Percentiles rank a stretch among this genome's conserved stretches.
Conservation (phyloP, 2,113 vertebrate genomes). For the Columba janthina region DNA sequence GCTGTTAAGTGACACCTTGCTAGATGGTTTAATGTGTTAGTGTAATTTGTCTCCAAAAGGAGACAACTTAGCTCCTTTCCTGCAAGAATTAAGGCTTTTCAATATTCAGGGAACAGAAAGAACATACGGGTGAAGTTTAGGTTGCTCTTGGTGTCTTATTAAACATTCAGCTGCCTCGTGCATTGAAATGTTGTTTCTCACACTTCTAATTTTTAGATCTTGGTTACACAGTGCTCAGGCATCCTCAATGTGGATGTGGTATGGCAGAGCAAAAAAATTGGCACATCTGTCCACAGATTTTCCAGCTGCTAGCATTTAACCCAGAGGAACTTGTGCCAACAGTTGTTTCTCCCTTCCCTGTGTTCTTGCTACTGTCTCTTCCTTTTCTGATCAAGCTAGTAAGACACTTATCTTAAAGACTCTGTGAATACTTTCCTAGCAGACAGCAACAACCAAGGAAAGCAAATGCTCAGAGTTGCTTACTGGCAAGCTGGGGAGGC, state of each 20-base stretch:
- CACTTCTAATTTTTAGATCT: neutral
- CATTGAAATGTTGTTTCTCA: neutral
- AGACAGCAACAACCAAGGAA: neutral
- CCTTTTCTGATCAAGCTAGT: neutral
- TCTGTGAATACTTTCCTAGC: neutral
- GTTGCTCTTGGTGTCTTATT: neutral
- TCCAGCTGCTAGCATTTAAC: neutral
- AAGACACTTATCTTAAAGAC: neutral
- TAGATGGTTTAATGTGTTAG: neutral
- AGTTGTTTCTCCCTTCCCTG: neutral
- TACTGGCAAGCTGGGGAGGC: neutral
- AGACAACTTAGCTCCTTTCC: neutral
- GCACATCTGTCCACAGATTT: neutral
- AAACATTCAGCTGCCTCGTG: neutral
- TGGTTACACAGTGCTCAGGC: neutral
- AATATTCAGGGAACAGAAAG: neutral
- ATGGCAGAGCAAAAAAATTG: neutral
- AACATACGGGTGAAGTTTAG: neutral
- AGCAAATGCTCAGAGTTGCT: neutral
- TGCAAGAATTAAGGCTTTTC: neutral
- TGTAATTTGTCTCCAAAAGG: neutral
- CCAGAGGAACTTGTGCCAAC: neutral
- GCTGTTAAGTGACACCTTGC: neutral
- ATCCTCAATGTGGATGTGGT: neutral
- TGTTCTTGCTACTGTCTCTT: neutral